Evolutionary conservation across 1,140 invertebrate genomes (phyloP).

Genomic region (Bombus affinis): DNA sequence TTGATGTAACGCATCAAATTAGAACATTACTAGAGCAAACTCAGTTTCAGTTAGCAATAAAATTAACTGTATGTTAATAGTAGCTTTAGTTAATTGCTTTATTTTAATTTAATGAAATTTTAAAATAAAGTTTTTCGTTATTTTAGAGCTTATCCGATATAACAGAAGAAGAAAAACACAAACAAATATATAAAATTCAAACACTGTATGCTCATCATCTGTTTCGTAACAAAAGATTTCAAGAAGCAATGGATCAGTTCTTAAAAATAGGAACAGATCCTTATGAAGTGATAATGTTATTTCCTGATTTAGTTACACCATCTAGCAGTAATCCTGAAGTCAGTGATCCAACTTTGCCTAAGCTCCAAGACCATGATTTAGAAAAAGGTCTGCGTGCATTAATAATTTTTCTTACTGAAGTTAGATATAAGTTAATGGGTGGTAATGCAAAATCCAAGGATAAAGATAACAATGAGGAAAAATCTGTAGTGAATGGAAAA

Average conservation of each 20-base stretch:
- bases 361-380: conserved; percentile 91
- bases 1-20: conserved; percentile 92
- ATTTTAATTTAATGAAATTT: neutral
- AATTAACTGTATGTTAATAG: conserved; percentile 90
- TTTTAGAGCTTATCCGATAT: conserved; percentile 92
- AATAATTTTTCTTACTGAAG: conserved; percentile 93
- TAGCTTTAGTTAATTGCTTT: neutral
- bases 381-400: conserved; percentile 94
- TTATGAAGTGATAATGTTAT: conserved; percentile 96
- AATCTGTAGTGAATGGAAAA: conserved; percentile 75
- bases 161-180: conserved; percentile 89
- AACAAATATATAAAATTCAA: conserved; percentile 93
- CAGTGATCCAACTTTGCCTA: conserved; percentile 81
- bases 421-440: conserved; percentile 85
- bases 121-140: conserved; percentile 35
- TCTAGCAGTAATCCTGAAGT: conserved; percentile 83
- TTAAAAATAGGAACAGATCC: conserved; percentile 94
- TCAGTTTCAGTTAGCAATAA: conserved; percentile 96
- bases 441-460: conserved; percentile 78
- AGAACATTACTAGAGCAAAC: conserved; percentile 92
- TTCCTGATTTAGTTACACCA: conserved; percentile 93
- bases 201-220: conserved; percentile 95
- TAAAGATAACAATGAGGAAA: conserved; percentile 78
- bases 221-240: conserved; percentile 93
- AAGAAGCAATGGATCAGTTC: conserved; percentile 95